Base-by-base conservation (phyloP, 2,797 vertebrate genomes). In the Chaetodon trifasciatus region DNA sequence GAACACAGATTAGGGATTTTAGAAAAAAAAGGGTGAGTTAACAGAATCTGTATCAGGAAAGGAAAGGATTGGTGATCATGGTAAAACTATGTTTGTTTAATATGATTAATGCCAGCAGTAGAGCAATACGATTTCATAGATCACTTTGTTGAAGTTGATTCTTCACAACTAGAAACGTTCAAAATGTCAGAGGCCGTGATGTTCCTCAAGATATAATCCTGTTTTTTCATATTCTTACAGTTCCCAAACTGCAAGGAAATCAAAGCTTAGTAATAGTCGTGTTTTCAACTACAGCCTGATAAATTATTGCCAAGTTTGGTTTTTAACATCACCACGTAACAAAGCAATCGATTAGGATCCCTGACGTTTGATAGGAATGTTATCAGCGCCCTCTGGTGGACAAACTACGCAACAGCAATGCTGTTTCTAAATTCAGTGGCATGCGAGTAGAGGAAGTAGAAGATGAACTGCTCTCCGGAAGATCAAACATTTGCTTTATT, bases 301-400 rank as follows among this genome's bases (percentile, higher is more conserved):
- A 0, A 24, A 42, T 53, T 21, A n/a, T 32, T 32, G 1, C 3
- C 49, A n/a, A 49, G 13, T 4, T 35, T 11, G 12, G 16, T 46
- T 46, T 63, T 6, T 24, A 21, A 21, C 44, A 13, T 13, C 10
- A 44, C 10, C 4, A 3, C 7, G 2, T 6, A 10, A 19, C 6
- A 57, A 9, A 57, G 7, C 4, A 49, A 49, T n/a, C 19, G 0
- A 49, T 49, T 3, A 13, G 6, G 10, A 65, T 50, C 9, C 21
- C 2, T 49, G 28, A 58, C 44, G 50, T 67, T 44, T 44, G 9
- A 44, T 50, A n/a, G 21, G 6, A 4, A 16, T 16, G 28, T 11
- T 21, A 5, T 13, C 17, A 16, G 37, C 15, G 60, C 46, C 5
- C 72, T 39, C 66, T 76, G n/a, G 53, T 76, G 67, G 61, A 70